Conservation (phyloP, 2,113 vertebrate genomes). For the Tringa solitaria region DNA sequence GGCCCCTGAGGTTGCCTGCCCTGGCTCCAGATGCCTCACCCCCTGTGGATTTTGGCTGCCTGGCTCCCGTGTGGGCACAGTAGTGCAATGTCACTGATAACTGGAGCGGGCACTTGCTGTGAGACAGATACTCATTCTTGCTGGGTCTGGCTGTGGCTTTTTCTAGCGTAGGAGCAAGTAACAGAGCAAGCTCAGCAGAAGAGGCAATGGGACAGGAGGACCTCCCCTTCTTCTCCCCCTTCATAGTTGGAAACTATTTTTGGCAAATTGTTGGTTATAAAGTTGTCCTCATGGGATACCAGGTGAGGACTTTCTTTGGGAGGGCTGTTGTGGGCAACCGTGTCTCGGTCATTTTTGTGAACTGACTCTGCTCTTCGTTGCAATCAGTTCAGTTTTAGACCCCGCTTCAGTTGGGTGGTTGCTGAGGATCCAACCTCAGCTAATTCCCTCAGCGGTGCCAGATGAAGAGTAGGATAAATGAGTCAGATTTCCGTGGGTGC, state of each 20-base stretch:
- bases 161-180: not conserved
- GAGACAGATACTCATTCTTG: not conserved
- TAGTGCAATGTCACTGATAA: conserved; percentile 12
- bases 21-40: conserved; percentile 23
- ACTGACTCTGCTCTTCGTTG: not conserved
- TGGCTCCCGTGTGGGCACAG: not conserved
- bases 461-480: not conserved
- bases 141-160: not conserved
- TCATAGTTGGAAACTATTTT: not conserved
- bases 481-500: not conserved
- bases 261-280: not conserved
- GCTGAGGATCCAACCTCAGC: not conserved
- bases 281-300: not conserved
- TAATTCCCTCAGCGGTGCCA: not conserved
- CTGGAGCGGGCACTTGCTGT: not conserved
- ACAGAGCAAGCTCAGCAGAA: not conserved
- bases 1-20: conserved; percentile 30
- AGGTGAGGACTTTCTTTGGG: not conserved
- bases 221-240: not conserved
- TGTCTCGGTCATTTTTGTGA: not conserved
- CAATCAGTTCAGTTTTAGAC: not conserved
- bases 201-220: not conserved
- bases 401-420: not conserved
- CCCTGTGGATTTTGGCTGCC: conserved; percentile 42
- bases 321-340: not conserved